Evolutionary conservation across 2,797 vertebrate species (phyloP), one percentile per base, ranked within the genome.

Genomic region (Gymnoscopelus microlampas): DNA sequence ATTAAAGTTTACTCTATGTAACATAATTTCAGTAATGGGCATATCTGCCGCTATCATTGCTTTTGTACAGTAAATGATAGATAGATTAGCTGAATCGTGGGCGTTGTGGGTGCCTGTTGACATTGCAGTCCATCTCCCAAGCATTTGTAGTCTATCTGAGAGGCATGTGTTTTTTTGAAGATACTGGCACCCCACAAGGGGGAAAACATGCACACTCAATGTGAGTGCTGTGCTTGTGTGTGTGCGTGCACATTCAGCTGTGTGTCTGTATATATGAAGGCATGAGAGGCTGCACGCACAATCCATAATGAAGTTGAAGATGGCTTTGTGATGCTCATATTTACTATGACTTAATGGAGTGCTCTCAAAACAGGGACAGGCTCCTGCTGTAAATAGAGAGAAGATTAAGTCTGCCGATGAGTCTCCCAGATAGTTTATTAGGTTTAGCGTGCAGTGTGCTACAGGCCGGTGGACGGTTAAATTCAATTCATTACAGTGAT

Each of bases 401-500:
- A n/a, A 71, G 19, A 66, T 66, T 3, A 60, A 26, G 53, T 55
- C 79, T 49, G 54, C 62, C 60, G 55, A 58, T 24, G 12, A 29
- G 32, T 58, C 59, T n/a, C 35, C 23, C 60, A 70, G 19, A 35
- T 5, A n/a, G 24, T 65, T 60, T 35, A 12, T 60, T 61, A 32
- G 54, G 62, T 32, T 63, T 14, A 19, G 62, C 26, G 13, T 26
- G 55, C 15, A 51, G 49, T 53, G 55, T 8, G 11, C 47, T 39
- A 15, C n/a, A 53, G 13, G 54, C 68, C 44, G 12, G 51, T 51
- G 13, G 2, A 29, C 61, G 71, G 69, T 35, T 29, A 70, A 83
- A 62, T 66, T 74, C 72, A 62, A 57, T 83, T 80, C 48, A 86
- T 82, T 82, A 63, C 13, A 64, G 35, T 39, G 44, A 83, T 87